Conservation (phyloP, 2,797 vertebrate genomes). For the Steatocranus sp. region DNA sequence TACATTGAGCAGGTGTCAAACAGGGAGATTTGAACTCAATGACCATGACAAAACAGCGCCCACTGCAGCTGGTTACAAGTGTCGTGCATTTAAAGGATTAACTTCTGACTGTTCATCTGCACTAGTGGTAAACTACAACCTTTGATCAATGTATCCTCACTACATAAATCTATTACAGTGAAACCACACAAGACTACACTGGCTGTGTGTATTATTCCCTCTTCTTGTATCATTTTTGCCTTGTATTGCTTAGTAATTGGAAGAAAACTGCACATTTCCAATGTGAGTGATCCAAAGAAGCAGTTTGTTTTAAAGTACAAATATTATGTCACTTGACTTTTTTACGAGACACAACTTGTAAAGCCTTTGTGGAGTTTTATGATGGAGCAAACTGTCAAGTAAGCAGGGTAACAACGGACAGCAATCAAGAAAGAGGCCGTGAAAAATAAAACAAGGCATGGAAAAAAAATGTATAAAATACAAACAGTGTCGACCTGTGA, state of each 20-base stretch:
- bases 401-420: background rate
- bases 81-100: background rate
- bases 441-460: background rate
- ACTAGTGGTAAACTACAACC: background rate
- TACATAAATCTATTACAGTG: background rate
- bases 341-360: slow-evolving; percentile 38
- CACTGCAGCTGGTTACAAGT: slow-evolving; percentile 36
- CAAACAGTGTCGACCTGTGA: background rate
- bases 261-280: background rate
- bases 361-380: slow-evolving; percentile 33
- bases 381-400: slow-evolving; percentile 16
- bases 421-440: background rate
- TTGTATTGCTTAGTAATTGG: background rate
- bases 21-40: background rate
- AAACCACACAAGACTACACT: background rate
- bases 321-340: slow-evolving; percentile 45
- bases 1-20: background rate
- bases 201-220: background rate
- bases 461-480: background rate
- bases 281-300: background rate
- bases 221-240: background rate
- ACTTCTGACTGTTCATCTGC: background rate
- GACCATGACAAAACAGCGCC: slow-evolving; percentile 43
- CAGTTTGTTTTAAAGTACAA: slow-evolving; percentile 23
- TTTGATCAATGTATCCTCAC: background rate